Base-by-base conservation (phyloP, 2,888 invertebrate genomes). In the Tipula unca region DNA sequence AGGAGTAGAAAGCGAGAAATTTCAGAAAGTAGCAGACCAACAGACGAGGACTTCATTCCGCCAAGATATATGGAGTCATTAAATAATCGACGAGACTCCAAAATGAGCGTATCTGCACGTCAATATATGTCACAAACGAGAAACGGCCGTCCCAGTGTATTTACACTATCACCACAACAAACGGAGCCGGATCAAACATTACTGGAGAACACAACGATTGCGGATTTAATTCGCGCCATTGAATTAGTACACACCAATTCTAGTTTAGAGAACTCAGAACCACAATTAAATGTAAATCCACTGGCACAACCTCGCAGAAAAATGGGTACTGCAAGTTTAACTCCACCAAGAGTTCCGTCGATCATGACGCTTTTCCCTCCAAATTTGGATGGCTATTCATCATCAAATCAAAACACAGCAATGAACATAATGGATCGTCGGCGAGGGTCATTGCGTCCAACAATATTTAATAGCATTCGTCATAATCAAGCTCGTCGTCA, bases 161-260 rank as follows among this genome's bases (percentile, higher is more conserved):
- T 90, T 85, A 89, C 90, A 6, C 88, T 89, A 0, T 88, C 89
- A 13, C 90, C 89, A 0, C 85, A 82, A 20, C 89, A 89, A 29
- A 89, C 89, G 86, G 87, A 87, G 82, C 85, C 87, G 13, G 89
- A 90, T 42, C 88, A 89, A 87, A 89, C 90, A 88, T 93, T 96
- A 13, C 91, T 96, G 86, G 96, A 96, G 90, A 94, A 96, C 88
- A 96, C 96, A 0, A 95, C 96, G 29, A 92, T 97, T 14, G 96
- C 96, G 0, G 96, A 97, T 90, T 93, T 97, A 85, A 92, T 97
- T 32, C 92, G 96, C 86, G 96, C 96, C 0, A 90, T 97, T 85
- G 94, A 95, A 84, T 93, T 94, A n/a, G 91, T 96, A 35, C 93
- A 93, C 87, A 90, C 92, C 0, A 90, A 83, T 35, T 35, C 86